A percentile compares a stretch with the other conserved stretches of the same genome.
Evolutionary conservation across 2,797 vertebrate species (phyloP).

Genomic region (Pteropus rufus): DNA sequence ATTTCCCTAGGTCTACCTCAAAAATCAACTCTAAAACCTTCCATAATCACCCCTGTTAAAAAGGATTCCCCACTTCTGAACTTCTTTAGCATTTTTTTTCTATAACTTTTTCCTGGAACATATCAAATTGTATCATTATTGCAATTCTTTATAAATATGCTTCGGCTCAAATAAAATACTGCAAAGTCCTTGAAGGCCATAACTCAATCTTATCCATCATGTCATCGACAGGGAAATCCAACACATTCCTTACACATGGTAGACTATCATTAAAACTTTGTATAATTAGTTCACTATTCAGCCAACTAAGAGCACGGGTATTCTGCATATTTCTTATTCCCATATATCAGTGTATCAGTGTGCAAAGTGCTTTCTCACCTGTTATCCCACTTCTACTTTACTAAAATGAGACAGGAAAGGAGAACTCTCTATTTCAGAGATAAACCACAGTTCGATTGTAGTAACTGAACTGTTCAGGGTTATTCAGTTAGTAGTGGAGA

Average conservation of each 20-base stretch:
- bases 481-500: not conserved
- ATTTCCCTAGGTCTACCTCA: not conserved
- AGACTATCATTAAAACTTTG: not conserved
- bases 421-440: not conserved
- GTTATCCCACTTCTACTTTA: not conserved
- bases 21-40: slow-evolving; percentile 22
- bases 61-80: not conserved
- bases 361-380: not conserved
- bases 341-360: not conserved
- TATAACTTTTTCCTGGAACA: not conserved
- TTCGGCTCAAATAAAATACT: slow-evolving; percentile 17
- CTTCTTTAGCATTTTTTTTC: not conserved
- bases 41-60: not conserved
- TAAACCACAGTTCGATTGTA: not conserved
- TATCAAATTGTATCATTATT: not conserved
- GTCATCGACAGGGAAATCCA: not conserved
- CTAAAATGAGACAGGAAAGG: not conserved
- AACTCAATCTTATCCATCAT: not conserved
- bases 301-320: not conserved
- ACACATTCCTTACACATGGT: not conserved
- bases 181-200: not conserved
- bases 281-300: not conserved
- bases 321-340: not conserved
- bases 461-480: not conserved
- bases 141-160: not conserved